Evolutionary conservation across 1,140 invertebrate genomes (phyloP), one percentile per base, ranked within the genome.

Genomic region (Cydia pomonella): DNA sequence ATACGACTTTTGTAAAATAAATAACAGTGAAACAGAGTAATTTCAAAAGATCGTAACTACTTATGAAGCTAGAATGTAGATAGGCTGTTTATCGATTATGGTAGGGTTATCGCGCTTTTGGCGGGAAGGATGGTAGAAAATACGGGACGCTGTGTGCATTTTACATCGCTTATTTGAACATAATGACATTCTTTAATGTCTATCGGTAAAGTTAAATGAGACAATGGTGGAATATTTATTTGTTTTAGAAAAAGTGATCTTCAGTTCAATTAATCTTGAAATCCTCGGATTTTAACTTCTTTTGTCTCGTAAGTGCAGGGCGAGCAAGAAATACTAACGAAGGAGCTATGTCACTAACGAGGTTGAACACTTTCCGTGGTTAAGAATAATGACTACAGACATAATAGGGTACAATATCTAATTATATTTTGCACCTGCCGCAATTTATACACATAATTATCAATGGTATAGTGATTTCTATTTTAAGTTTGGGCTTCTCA

Each of bases 131-230:
- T 12, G 53, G 53, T 23, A 21, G 53, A n/a, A 59, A 23, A 59
- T 59, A 7, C 53, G 53, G 53, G n/a, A 59, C 53, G 53, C 21
- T 59, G 53, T 59, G 53, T 59, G 53, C 53, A 59, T 59, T 59
- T 59, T 59, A 59, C 53, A 59, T 59, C 53, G 53, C 53, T 59
- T 59, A 21, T 59, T 59, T 59, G 53, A 59, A 23, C 53, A 23
- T 59, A 59, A 59, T 59, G 53, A 59, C 21, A 59, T 59, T 59
- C 53, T 59, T 59, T 59, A 59, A 59, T 59, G 53, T 59, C 53
- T 59, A 23, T 59, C 53, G 53, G 53, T 59, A 59, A 59, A 59
- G 53, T 59, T 59, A 59, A 59, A 59, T 59, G 53, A 59, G 53
- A 23, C 53, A 59, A 59, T 59, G 53, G 53, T 23, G 53, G 53